Evolutionary conservation across 2,888 invertebrate genomes (phyloP).

Genomic region (Disparrhopalites patrizii): DNA sequence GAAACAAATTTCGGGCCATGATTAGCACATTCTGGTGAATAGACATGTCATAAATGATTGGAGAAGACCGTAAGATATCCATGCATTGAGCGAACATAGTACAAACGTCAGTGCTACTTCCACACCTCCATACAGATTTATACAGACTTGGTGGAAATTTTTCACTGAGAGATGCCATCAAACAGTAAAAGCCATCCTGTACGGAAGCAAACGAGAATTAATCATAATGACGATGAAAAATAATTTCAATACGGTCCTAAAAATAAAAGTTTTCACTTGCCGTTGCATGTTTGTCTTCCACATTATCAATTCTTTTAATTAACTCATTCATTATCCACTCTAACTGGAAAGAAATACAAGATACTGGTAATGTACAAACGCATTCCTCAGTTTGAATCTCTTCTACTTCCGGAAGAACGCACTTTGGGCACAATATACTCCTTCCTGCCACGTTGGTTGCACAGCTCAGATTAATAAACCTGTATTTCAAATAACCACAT

Average conservation of each 20-base stretch:
- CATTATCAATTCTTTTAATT: constrained; percentile 3
- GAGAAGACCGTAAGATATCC: constrained; percentile 55
- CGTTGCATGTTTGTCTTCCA: constrained; percentile 32
- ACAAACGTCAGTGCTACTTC: constrained; percentile 49
- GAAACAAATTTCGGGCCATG: constrained; percentile 59
- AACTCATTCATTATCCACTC: constrained; percentile 29
- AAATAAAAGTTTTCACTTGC: constrained; percentile 16
- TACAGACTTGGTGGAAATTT: constrained; percentile 66
- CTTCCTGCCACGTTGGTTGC: not conserved
- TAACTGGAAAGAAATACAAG: constrained; percentile 6
- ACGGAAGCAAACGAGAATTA: constrained; percentile 46
- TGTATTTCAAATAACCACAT: not conserved
- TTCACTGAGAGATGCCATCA: constrained; percentile 63
- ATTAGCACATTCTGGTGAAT: constrained; percentile 55
- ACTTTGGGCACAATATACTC: constrained; percentile 7
- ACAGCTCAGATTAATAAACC: not conserved
- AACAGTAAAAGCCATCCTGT: constrained; percentile 64
- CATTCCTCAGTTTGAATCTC: not conserved
- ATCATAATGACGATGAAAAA: not conserved
- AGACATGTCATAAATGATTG: constrained; percentile 58
- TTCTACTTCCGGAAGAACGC: constrained; percentile 3
- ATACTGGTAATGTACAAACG: constrained; percentile 9
- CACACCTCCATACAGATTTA: constrained; percentile 63
- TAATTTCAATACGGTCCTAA: not conserved
- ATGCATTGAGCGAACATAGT: constrained; percentile 53